Percentiles rank a stretch among this genome's conserved stretches.
These are phyloP conservation scores for Eulithis testata DNA, from an alignment of 2,888 invertebrate genomes.

Conservation along the genomic window DNA sequence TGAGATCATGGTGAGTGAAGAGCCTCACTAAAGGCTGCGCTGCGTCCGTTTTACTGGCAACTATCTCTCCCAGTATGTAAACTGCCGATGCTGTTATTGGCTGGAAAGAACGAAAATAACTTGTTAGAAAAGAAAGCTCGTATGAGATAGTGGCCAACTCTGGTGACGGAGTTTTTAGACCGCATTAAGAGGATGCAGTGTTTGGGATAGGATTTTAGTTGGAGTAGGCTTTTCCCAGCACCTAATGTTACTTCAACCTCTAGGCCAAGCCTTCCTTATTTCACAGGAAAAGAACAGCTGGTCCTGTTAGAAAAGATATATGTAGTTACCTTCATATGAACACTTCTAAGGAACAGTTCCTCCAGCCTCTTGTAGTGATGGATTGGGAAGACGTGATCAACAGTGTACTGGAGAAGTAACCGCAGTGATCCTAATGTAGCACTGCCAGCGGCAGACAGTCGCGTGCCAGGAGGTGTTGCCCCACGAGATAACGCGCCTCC, in stretches of 20 bases:
- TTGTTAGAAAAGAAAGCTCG: too few relatives aligned
- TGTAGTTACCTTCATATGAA: slow-evolving; percentile 84
- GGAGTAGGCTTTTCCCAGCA: too few relatives aligned
- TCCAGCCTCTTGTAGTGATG: slow-evolving; percentile 91
- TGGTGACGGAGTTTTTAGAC: too few relatives aligned
- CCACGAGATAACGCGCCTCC: slow-evolving; percentile 87
- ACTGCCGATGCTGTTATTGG: slow-evolving; percentile 92
- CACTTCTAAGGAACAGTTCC: slow-evolving; percentile 90
- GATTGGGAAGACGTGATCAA: slow-evolving; percentile 94
- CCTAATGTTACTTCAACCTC: too few relatives aligned
- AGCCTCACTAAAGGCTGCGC: slow-evolving; percentile 95
- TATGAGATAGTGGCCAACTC: too few relatives aligned
- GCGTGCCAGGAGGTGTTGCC: slow-evolving; percentile 90
- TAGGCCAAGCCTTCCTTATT: too few relatives aligned
- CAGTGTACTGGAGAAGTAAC: slow-evolving; percentile 93
- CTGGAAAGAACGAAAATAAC: slow-evolving; percentile 60
- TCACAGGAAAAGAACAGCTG: too few relatives aligned
- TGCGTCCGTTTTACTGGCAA: slow-evolving; percentile 93
- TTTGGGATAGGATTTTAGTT: too few relatives aligned
- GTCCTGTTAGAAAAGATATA: too few relatives aligned
- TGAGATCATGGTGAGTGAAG: slow-evolving; percentile 93
- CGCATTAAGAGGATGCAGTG: too few relatives aligned
- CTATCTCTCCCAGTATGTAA: slow-evolving; percentile 93
- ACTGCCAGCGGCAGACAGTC: slow-evolving; percentile 84
- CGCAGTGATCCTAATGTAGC: slow-evolving; percentile 91